Evolutionary conservation across 2,797 vertebrate genomes (phyloP).

Genomic region (Enteromius anoplus): DNA sequence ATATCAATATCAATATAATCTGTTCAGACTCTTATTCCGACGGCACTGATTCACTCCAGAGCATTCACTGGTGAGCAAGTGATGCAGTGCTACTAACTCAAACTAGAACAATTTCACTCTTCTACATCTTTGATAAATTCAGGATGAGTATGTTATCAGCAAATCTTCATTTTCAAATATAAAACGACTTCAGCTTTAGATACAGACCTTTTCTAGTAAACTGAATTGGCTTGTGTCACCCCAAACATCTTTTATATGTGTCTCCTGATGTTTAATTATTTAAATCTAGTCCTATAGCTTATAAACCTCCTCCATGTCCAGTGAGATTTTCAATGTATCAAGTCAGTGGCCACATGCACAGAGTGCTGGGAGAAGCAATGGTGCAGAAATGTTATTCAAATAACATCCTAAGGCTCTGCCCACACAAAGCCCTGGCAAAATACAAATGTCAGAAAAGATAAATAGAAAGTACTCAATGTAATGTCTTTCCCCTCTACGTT

Average conservation of each 20-base stretch:
- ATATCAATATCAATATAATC: too few species aligned
- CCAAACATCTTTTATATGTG: neutral
- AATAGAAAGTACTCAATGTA: constrained; percentile 4
- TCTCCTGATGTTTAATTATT: constrained; percentile 7
- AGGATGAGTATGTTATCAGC: neutral
- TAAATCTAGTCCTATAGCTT: neutral
- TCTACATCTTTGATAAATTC: neutral
- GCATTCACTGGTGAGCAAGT: neutral
- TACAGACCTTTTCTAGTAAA: neutral
- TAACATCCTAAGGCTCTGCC: constrained; percentile 18
- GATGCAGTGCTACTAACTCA: neutral
- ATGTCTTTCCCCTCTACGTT: neutral
- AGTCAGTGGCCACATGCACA: constrained; percentile 19
- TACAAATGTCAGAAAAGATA: constrained; percentile 31
- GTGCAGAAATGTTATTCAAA: constrained; percentile 39
- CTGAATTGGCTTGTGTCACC: neutral
- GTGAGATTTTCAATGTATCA: constrained; percentile 27
- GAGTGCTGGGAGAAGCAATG: constrained; percentile 13
- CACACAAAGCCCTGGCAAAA: constrained; percentile 22
- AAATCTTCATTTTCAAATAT: neutral
- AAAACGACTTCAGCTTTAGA: neutral
- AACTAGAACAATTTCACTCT: neutral
- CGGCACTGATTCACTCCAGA: neutral
- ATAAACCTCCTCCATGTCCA: constrained; percentile 4
- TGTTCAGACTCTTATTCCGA: neutral